A percentile compares a stretch with the other conserved stretches of the same genome.
phyloP scores from a whole-genome alignment of 2,113 vertebrate species.

The Boulengerochromis microlepis region DNA sequence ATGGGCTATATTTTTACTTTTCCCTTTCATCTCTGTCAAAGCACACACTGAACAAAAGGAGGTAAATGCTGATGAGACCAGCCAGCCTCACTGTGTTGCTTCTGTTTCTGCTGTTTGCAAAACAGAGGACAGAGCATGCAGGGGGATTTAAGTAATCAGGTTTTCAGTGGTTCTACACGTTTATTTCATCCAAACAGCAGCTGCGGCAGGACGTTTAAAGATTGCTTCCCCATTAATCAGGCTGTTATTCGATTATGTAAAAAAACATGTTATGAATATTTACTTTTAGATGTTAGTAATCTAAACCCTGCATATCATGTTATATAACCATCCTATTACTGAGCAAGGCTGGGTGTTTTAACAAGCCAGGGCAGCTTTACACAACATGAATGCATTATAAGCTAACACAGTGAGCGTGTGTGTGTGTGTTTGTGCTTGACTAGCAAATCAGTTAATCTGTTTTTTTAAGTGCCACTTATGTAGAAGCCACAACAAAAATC shows the following conservation, averaged over 20 bases:
- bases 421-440: not conserved
- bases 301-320: not conserved
- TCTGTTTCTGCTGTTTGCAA: not conserved
- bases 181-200: not conserved
- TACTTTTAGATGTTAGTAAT: not conserved
- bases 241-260: not conserved
- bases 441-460: not conserved
- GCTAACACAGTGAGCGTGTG: not conserved
- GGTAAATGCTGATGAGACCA: conserved; percentile 13
- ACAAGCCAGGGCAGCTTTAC: not conserved
- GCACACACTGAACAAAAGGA: conserved; percentile 25
- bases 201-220: not conserved
- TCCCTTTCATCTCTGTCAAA: conserved; percentile 34
- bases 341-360: not conserved
- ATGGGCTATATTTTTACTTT: conserved; percentile 10
- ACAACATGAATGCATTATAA: not conserved
- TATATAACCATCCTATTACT: not conserved
- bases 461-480: not conserved
- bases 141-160: conserved; percentile 8
- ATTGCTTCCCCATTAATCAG: not conserved
- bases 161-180: not conserved
- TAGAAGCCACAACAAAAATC: not conserved
- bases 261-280: not conserved
- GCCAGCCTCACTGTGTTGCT: not conserved
- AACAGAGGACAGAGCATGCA: not conserved